phyloP scores from a whole-genome alignment of 2,113 vertebrate species.

The Vanacampus margaritifer region DNA sequence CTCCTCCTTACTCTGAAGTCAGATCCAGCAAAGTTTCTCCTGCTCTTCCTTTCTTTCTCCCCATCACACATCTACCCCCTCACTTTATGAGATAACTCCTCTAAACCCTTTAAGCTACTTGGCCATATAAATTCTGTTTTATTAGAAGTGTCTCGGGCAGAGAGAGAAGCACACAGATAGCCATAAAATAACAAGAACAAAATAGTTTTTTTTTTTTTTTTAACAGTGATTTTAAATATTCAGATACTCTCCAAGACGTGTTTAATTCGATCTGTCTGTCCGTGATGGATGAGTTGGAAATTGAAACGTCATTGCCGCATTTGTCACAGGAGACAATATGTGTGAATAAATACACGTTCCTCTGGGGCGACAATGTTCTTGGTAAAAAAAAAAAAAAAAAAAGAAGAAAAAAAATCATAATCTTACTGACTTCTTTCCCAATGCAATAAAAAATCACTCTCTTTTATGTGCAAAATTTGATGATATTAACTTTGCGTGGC shows the following conservation, averaged over 20 bases:
- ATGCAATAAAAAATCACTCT: not conserved
- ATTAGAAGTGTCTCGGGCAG: slow-evolving; percentile 27
- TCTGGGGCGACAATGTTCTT: not conserved
- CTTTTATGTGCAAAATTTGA: not conserved
- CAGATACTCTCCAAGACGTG: slow-evolving; percentile 10
- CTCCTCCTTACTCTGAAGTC: not conserved
- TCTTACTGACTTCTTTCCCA: slow-evolving; percentile 5
- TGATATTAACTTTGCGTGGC: not conserved
- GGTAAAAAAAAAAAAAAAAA: not conserved
- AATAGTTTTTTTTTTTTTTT: not conserved
- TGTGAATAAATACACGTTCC: slow-evolving; percentile 32
- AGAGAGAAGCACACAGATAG: slow-evolving; percentile 1
- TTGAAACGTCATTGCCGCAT: slow-evolving; percentile 23
- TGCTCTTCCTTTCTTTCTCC: not conserved
- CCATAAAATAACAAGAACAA: slow-evolving; percentile 22
- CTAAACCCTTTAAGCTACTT: slow-evolving; percentile 34
- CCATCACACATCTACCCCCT: not conserved
- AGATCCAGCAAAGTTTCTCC: not conserved
- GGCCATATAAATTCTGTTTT: slow-evolving; percentile 27
- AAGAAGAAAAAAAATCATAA: not conserved
- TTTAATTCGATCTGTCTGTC: slow-evolving; percentile 42
- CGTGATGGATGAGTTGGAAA: slow-evolving; percentile 47
- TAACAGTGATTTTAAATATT: slow-evolving; percentile 19
- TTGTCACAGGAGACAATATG: slow-evolving; percentile 9
- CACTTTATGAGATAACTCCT: slow-evolving; percentile 29